These are phyloP conservation scores for Cantharis rustica DNA, from an alignment of 2,888 invertebrate genomes.

Conservation along the genomic window DNA sequence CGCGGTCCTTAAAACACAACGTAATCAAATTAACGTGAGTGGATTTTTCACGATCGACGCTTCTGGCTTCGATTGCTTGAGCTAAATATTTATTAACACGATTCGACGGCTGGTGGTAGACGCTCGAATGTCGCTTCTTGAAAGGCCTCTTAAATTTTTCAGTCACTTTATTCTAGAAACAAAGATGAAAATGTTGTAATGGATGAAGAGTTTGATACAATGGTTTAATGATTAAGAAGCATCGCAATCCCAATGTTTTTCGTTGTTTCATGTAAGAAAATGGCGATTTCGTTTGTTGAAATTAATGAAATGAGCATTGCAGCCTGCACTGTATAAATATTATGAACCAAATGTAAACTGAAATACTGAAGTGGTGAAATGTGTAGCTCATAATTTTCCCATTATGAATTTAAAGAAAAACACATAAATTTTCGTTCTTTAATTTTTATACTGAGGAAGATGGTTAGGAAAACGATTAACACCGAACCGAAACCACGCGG, in stretches of 20 bases:
- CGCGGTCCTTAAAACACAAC: constrained; percentile 81
- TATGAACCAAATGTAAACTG: neutral
- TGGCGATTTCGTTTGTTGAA: neutral
- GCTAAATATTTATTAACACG: constrained; percentile 91
- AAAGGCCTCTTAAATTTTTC: constrained; percentile 87
- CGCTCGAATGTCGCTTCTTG: constrained; percentile 85
- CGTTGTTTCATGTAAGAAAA: constrained; percentile 3
- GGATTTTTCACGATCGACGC: constrained; percentile 88
- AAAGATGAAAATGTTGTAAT: constrained; percentile 8
- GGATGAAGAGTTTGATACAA: neutral
- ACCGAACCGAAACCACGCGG: neutral
- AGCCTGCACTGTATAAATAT: neutral
- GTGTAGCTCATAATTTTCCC: neutral
- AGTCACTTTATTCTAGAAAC: constrained; percentile 78
- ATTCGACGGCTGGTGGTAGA: constrained; percentile 87
- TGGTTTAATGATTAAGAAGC: constrained; percentile 1
- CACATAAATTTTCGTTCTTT: neutral
- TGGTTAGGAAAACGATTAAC: neutral
- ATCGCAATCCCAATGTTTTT: constrained; percentile 8
- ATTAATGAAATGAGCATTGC: neutral
- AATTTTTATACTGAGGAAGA: neutral
- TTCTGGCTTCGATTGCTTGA: constrained; percentile 88
- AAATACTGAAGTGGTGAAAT: neutral
- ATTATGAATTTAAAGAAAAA: neutral
- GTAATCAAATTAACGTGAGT: constrained; percentile 86